Percentiles rank a stretch among this genome's conserved stretches.
These are phyloP conservation scores for Corapipo altera DNA, from an alignment of 2,113 vertebrate species.

Conservation along the genomic window DNA sequence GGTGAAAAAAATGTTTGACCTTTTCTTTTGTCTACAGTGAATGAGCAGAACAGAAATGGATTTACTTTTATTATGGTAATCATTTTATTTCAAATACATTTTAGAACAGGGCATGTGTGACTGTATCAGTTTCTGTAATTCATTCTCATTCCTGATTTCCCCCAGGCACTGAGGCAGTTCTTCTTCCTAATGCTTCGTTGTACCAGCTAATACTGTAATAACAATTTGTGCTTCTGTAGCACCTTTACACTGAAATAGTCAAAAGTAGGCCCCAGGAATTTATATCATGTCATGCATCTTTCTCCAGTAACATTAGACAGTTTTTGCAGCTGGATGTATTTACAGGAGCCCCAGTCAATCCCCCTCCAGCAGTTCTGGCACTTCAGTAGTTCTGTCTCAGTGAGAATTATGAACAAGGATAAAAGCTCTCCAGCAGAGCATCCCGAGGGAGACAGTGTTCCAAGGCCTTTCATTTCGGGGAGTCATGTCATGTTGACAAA, in stretches of 20 bases:
- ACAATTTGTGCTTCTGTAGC: background rate
- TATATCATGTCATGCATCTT: background rate
- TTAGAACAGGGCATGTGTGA: background rate
- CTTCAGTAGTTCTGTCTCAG: background rate
- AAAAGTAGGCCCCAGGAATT: background rate
- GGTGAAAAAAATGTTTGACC: background rate
- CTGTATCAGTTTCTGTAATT: conserved; percentile 27
- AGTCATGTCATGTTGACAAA: background rate
- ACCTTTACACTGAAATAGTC: background rate
- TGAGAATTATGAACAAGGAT: background rate
- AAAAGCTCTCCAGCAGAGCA: background rate
- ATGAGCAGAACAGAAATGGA: conserved; percentile 2
- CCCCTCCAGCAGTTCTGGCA: background rate
- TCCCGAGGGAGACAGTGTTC: background rate
- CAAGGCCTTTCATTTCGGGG: background rate
- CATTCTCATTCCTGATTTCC: conserved; percentile 39
- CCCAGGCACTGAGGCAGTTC: background rate
- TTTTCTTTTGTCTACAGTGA: conserved; percentile 24
- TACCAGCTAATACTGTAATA: conserved; percentile 14
- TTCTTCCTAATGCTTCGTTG: conserved; percentile 4
- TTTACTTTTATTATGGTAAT: conserved; percentile 41
- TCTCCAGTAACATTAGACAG: background rate
- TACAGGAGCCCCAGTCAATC: background rate
- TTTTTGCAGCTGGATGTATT: background rate
- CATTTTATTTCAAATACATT: background rate